Evolutionary conservation across 2,113 vertebrate genomes (phyloP).

Genomic region (Geococcyx californianus): DNA sequence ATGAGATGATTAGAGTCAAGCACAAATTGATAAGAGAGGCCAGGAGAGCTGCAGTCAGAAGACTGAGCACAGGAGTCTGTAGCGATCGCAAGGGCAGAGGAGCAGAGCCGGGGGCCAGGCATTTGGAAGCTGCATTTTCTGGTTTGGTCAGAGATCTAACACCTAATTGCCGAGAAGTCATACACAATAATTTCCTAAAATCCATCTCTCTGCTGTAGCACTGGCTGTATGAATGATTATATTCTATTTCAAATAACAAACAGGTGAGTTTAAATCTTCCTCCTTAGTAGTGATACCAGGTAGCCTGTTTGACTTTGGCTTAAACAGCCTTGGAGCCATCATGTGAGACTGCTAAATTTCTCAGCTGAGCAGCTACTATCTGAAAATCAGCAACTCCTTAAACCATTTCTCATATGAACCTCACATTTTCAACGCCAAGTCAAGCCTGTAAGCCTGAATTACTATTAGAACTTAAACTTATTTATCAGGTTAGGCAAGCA

Average conservation of each 20-base stretch:
- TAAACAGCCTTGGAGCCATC: background rate
- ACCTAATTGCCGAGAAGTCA: background rate
- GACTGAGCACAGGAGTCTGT: background rate
- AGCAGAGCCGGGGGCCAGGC: background rate
- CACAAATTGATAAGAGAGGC: background rate
- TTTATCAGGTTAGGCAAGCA: background rate
- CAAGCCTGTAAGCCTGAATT: background rate
- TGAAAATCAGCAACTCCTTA: background rate
- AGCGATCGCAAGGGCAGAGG: rapidly evolving
- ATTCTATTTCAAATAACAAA: background rate
- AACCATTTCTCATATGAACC: background rate
- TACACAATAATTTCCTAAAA: background rate
- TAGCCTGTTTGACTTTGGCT: background rate
- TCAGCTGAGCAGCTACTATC: background rate
- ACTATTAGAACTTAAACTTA: background rate
- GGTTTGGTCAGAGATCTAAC: background rate
- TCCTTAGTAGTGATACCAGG: background rate
- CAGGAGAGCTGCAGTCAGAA: background rate
- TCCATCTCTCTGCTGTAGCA: background rate
- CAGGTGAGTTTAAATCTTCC: background rate
- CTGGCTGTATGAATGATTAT: background rate
- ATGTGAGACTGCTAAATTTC: background rate
- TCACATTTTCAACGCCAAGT: background rate
- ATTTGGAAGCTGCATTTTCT: background rate
- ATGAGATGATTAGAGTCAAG: background rate